These are phyloP conservation scores for Sminthurinus aureus DNA, from an alignment of 2,888 invertebrate genomes.

Conservation along the genomic window DNA sequence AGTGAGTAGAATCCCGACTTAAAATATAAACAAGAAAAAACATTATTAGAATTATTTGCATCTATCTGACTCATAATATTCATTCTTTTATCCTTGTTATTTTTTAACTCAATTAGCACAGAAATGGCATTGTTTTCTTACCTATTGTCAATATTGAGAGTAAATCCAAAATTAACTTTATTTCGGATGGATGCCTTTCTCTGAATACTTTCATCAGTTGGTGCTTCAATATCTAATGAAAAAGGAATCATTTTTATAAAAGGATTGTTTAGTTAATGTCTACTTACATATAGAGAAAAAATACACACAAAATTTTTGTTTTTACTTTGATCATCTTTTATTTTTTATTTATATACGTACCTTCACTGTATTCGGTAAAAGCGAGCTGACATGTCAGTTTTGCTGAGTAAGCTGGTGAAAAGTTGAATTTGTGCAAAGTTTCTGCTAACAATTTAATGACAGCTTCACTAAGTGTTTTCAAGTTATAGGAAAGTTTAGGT, in stretches of 20 bases:
- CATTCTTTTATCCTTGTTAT: not conserved
- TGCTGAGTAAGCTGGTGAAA: conserved; percentile 63
- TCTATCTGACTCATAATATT: not conserved
- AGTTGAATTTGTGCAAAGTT: conserved; percentile 65
- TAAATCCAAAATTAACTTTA: conserved; percentile 71
- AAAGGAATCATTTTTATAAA: not conserved
- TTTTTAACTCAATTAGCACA: not conserved
- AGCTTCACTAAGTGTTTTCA: conserved; percentile 70
- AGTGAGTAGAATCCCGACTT: conserved; percentile 34
- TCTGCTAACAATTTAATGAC: conserved; percentile 70
- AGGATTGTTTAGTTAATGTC: not conserved
- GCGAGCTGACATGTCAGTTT: conserved; percentile 73
- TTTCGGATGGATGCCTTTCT: conserved; percentile 63
- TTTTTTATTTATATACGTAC: conserved; percentile 60
- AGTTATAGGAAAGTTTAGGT: conserved; percentile 65
- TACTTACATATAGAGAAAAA: not conserved
- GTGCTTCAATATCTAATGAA: conserved; percentile 57
- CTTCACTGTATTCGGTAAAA: conserved; percentile 71
- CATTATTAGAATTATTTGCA: too few species aligned
- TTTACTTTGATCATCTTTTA: not conserved
- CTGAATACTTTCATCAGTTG: conserved; percentile 52
- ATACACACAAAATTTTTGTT: not conserved
- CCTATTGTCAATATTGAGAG: conserved; percentile 69
- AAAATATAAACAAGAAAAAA: too few species aligned
- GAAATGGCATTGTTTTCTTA: too few species aligned